phyloP scores from a whole-genome alignment of 1,140 invertebrate genomes.

The Drosophila ironensis region DNA sequence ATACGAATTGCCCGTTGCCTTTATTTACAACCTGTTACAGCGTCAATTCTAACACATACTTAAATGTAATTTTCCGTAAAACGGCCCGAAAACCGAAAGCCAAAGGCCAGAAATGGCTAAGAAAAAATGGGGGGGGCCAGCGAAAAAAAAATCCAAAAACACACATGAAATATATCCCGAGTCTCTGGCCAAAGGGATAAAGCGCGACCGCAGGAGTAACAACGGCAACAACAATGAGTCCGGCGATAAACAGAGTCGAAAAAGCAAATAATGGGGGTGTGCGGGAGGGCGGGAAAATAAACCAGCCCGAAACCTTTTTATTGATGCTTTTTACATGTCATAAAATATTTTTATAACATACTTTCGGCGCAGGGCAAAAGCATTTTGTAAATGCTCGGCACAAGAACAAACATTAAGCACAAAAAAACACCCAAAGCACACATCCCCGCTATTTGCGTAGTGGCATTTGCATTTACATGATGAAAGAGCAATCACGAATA shows the following conservation, averaged over 20 bases:
- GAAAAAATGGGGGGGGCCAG: background rate
- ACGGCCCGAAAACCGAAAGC: constrained; percentile 52
- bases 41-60: constrained; percentile 78
- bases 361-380: constrained; percentile 47
- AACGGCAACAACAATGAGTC: constrained; percentile 27
- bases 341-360: constrained; percentile 81
- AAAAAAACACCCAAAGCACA: constrained; percentile 5
- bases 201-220: constrained; percentile 39
- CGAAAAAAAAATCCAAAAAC: constrained; percentile 17
- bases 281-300: constrained; percentile 21
- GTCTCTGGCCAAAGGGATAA: constrained; percentile 63
- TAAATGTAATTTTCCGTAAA: constrained; percentile 77
- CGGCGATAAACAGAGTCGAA: constrained; percentile 52
- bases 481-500: constrained; percentile 54
- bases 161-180: constrained; percentile 51
- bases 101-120: constrained; percentile 31
- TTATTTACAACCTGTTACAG: constrained; percentile 78
- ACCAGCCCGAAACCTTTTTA: constrained; percentile 63
- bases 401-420: constrained; percentile 22
- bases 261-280: constrained; percentile 29
- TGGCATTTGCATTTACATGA: constrained; percentile 62
- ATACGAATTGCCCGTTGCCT: constrained; percentile 36
- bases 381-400: constrained; percentile 56
- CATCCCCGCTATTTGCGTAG: constrained; percentile 18
- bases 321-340: constrained; percentile 79